Base-by-base conservation (phyloP, 2,888 invertebrate species). In the Drosophila diplacantha region DNA sequence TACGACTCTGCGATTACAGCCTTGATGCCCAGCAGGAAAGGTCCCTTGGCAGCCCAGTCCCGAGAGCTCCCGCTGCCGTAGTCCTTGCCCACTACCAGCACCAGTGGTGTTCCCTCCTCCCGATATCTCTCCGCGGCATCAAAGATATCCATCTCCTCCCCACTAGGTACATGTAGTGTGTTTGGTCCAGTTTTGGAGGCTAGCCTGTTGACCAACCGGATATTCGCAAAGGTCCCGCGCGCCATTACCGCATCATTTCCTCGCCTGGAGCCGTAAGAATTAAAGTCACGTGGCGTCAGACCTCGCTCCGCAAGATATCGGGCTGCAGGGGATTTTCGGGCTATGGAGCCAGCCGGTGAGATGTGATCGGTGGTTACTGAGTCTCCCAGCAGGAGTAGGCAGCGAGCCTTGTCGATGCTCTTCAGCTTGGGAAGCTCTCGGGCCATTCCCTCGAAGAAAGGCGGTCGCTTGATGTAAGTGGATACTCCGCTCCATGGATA, bases 341-440 rank as follows among this genome's bases (percentile, higher is more conserved):
- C 96, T 81, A 99, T 99, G 61, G 97, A 96, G 6, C 99, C 99
- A 26, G 99, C 99, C 0, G 99, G 99, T 2, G 98, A 98, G 72
- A 99, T 99, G 88, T 99, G 99, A 90, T 99, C 99, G 0, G 99
- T 99, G 29, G 99, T 99, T 8, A 99, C 98, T 0, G 97, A 98
- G 88, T 99, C 99, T 0, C 97, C 97, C 66, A 99, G 90, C 80
- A 94, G 92, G 0, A 99, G 90, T 22, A 99, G 90, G 38, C 95
- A 96, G 41, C 94, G 91, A 0, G 98, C 98, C 65, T 92, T 90
- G 24, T 89, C 87, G 24, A 98, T 92, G 11, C 92, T 88, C 57
- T 90, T 87, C 0, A 91, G 86, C 1, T 88, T 80, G 0, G 94
- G 93, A 41, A 95, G 72, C n/a, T 84, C 70, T 2, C 75, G 77